These are phyloP conservation scores for Papilio protenor DNA, from an alignment of 2,888 invertebrate genomes.

Conservation along the genomic window DNA sequence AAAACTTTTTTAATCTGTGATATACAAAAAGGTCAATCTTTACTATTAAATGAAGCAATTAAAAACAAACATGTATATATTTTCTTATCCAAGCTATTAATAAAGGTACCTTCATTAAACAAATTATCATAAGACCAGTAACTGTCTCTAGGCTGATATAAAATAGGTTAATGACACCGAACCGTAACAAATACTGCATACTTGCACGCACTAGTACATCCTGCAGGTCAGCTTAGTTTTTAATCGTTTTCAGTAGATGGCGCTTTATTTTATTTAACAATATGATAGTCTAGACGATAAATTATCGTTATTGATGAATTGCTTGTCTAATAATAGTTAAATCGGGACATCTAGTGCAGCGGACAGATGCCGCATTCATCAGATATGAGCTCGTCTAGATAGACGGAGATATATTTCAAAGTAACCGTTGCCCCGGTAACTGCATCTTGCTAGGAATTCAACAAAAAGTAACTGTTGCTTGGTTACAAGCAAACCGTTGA, in stretches of 20 bases:
- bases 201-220: constrained; percentile 38
- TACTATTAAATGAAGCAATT: neutral
- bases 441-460: constrained; percentile 23
- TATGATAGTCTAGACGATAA: neutral
- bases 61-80: neutral
- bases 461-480: constrained; percentile 29
- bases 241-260: constrained; percentile 27
- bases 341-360: constrained; percentile 1
- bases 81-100: neutral
- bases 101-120: constrained; percentile 6
- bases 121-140: neutral
- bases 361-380: constrained; percentile 24
- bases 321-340: neutral
- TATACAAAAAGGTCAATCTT: neutral
- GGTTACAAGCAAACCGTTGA: constrained; percentile 30
- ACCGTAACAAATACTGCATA: constrained; percentile 37
- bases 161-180: constrained; percentile 35
- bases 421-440: constrained; percentile 27
- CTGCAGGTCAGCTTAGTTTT: constrained; percentile 27
- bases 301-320: constrained; percentile 10
- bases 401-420: constrained; percentile 29
- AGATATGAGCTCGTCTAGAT: constrained; percentile 31
- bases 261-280: constrained; percentile 4
- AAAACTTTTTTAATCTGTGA: neutral
- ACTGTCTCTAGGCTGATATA: constrained; percentile 8